A percentile compares a stretch with the other conserved stretches of the same genome.
phyloP scores from a whole-genome alignment of 2,888 invertebrate species.

The Tachina fera region DNA sequence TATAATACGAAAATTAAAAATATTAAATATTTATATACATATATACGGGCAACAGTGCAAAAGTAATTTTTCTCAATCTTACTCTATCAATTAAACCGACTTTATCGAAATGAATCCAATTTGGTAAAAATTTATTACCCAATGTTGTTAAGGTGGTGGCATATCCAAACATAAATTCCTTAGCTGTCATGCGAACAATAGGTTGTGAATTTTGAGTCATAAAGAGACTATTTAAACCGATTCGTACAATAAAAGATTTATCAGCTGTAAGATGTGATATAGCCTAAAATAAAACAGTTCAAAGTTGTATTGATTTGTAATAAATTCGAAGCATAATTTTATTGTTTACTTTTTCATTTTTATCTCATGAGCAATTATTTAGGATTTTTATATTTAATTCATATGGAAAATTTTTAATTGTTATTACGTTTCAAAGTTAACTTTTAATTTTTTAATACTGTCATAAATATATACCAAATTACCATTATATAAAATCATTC shows the following conservation, averaged over 20 bases:
- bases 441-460: slow-evolving; percentile 28
- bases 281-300: slow-evolving; percentile 85
- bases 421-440: slow-evolving; percentile 28
- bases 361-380: slow-evolving; percentile 28
- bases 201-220: slow-evolving; percentile 87
- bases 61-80: slow-evolving; percentile 80
- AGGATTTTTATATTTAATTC: slow-evolving; percentile 31
- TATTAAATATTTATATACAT: neutral
- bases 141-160: slow-evolving; percentile 91
- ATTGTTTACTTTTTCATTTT: slow-evolving; percentile 19
- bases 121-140: slow-evolving; percentile 91
- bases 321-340: neutral
- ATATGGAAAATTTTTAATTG: slow-evolving; percentile 11
- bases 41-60: neutral
- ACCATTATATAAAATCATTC: slow-evolving; percentile 41
- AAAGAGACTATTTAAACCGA: slow-evolving; percentile 89
- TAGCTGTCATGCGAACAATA: slow-evolving; percentile 91
- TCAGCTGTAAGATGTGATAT: slow-evolving; percentile 90
- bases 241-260: slow-evolving; percentile 86
- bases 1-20: slow-evolving; percentile 76
- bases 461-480: slow-evolving; percentile 26
- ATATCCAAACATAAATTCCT: slow-evolving; percentile 95
- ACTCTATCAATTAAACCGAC: slow-evolving; percentile 94
- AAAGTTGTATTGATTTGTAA: neutral
- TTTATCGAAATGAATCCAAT: slow-evolving; percentile 94